Conservation (phyloP, 2,113 vertebrate genomes). For the Galbula dea region DNA sequence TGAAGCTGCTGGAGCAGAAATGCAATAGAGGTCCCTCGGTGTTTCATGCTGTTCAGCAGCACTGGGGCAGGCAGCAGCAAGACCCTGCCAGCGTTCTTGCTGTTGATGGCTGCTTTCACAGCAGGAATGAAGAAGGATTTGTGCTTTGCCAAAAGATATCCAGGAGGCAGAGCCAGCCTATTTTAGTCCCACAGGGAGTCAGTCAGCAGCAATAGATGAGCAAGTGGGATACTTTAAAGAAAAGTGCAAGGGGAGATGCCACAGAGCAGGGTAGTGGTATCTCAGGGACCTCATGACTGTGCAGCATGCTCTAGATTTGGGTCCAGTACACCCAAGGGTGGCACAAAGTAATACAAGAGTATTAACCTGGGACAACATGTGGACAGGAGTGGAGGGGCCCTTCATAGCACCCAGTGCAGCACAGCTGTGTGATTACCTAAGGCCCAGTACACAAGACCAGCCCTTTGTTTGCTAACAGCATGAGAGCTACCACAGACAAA, state of each 20-base stretch:
- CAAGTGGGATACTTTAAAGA: fast-evolving
- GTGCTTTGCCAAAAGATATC: not conserved
- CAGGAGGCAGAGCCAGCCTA: not conserved
- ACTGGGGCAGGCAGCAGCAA: not conserved
- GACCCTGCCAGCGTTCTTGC: not conserved
- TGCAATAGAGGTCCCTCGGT: fast-evolving
- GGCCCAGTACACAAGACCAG: not conserved
- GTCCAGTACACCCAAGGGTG: not conserved
- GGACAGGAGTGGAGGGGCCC: not conserved
- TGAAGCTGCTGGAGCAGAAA: not conserved
- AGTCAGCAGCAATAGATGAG: not conserved
- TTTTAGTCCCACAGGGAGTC: not conserved
- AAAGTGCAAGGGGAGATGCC: not conserved
- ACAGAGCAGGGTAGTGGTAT: not conserved
- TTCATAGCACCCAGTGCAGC: not conserved
- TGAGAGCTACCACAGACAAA: not conserved
- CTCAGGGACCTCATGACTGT: fast-evolving
- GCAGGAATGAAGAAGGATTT: not conserved
- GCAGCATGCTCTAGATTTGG: not conserved
- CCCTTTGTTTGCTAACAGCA: not conserved
- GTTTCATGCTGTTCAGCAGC: not conserved
- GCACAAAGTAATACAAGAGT: fast-evolving
- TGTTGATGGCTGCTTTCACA: not conserved
- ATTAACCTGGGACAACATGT: fast-evolving
- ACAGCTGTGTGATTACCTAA: not conserved